Evolutionary conservation across 2,888 invertebrate genomes (phyloP).

Genomic region (Papilio demoleus): DNA sequence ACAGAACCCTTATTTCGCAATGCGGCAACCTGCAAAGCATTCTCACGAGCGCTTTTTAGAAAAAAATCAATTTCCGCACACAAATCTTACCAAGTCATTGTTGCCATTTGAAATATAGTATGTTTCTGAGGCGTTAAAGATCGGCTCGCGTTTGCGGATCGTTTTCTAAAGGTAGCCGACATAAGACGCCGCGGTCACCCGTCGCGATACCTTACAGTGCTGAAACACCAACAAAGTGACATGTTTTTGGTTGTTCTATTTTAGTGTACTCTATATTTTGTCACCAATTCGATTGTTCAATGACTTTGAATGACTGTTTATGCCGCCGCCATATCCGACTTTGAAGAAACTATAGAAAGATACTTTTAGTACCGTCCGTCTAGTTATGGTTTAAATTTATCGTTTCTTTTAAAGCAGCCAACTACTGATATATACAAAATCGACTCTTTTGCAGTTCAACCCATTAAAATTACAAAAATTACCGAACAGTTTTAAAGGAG

Average conservation of each 20-base stretch:
- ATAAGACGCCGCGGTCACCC: slow-evolving; percentile 66
- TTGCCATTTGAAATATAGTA: slow-evolving; percentile 75
- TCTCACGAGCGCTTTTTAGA: slow-evolving; percentile 67
- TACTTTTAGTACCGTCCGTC: not conserved
- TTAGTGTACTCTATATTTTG: slow-evolving; percentile 63
- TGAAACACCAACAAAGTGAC: slow-evolving; percentile 75
- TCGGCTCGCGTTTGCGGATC: slow-evolving; percentile 59
- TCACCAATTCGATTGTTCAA: slow-evolving; percentile 67
- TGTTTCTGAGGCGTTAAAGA: slow-evolving; percentile 61
- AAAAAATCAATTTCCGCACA: slow-evolving; percentile 84
- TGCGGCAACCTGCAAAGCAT: slow-evolving; percentile 76
- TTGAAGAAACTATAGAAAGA: slow-evolving; percentile 4
- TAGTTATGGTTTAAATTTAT: slow-evolving; percentile 8
- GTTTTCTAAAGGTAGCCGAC: slow-evolving; percentile 58
- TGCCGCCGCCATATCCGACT: slow-evolving; percentile 38
- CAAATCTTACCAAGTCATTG: slow-evolving; percentile 80
- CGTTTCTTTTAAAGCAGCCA: slow-evolving; percentile 16
- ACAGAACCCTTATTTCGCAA: slow-evolving; percentile 52
- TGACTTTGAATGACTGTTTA: slow-evolving; percentile 43
- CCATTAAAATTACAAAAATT: not conserved
- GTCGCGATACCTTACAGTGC: slow-evolving; percentile 71
- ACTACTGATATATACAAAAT: not conserved
- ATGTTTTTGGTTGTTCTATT: slow-evolving; percentile 70
- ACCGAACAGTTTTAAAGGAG: not conserved
- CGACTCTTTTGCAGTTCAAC: not conserved